These are phyloP conservation scores for Cyprinodon tularosa DNA, from an alignment of 2,113 vertebrate genomes.

Conservation along the genomic window DNA sequence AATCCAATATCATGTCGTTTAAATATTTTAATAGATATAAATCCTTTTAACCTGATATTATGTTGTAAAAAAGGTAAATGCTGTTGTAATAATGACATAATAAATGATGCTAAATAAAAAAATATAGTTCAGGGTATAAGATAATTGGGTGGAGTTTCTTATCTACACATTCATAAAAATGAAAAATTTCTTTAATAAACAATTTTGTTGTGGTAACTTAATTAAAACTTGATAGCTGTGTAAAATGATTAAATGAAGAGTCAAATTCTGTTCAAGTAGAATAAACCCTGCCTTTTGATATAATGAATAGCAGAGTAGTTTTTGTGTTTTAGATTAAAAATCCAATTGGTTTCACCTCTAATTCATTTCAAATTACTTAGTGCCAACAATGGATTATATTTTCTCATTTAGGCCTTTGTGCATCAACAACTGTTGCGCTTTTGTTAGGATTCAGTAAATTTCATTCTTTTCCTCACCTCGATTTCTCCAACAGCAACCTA, in stretches of 20 bases:
- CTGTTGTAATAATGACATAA: too few species aligned
- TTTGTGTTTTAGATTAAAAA: not conserved
- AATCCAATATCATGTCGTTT: not conserved
- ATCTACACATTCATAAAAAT: too few species aligned
- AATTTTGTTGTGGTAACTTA: too few species aligned
- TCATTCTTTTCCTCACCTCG: conserved; percentile 67
- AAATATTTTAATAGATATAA: not conserved
- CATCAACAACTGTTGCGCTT: conserved; percentile 42
- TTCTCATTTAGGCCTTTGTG: conserved; percentile 55
- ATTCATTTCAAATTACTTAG: not conserved
- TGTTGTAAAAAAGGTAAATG: too few species aligned
- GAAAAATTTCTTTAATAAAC: too few species aligned
- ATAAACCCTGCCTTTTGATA: not conserved
- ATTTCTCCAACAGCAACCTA: conserved; percentile 76
- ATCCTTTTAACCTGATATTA: too few species aligned
- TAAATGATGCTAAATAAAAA: too few species aligned
- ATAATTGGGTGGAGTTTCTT: too few species aligned
- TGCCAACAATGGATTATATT: conserved; percentile 52
- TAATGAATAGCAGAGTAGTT: not conserved
- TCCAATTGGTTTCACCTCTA: not conserved
- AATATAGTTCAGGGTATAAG: too few species aligned
- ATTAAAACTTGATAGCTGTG: too few species aligned
- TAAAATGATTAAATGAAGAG: too few species aligned
- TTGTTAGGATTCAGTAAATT: conserved; percentile 46
- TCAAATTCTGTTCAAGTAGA: not conserved